Evolutionary conservation across 2,888 invertebrate genomes (phyloP), one percentile per base, ranked within the genome.

Genomic region (Malachius bipustulatus): DNA sequence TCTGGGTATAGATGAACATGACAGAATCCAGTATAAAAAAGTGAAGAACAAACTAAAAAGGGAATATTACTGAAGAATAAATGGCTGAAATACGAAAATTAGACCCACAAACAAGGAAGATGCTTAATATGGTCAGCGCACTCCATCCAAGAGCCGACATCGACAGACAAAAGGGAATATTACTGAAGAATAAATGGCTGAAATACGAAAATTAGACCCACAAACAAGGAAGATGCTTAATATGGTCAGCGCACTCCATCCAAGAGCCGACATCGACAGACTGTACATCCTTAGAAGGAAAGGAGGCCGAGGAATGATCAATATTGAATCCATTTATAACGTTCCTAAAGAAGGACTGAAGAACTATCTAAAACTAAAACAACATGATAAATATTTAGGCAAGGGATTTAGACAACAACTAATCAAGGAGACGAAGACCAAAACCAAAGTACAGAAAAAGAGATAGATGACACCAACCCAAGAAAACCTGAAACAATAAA

Each of bases 401-500:
- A n/a, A 6, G 29, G 29, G 6, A 12, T 10, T 10, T 10, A 28
- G 10, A 28, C 8, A 28, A 28, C 11, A 6, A n/a, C 8, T 12
- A 4, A 4, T 28, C 8, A 28, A 28, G 29, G 11, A 12, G 29
- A 28, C 10, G 8, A 6, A 28, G 29, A 28, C 6, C 4, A 8
- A 8, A 12, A 10, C 6, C 4, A 28, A 10, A 28, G 6, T 12
- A 6, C 4, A 28, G 29, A 28, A 28, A 8, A 28, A n/a, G 10
- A 28, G 10, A 10, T 6, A 4, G 11, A 28, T n/a, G 11, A 28
- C 8, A 6, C 6, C 4, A 28, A n/a, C n/a, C n/a, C n/a, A n/a
- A n/a, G 29, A 10, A n/a, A 8, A 28, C 29, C 11, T 28, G 29
- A 9, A 28, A 28, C 29, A 28, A 28, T 10, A n/a, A 28, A 28